Evolutionary conservation across 2,797 vertebrate species (phyloP).

Genomic region (Molossus molossus): DNA sequence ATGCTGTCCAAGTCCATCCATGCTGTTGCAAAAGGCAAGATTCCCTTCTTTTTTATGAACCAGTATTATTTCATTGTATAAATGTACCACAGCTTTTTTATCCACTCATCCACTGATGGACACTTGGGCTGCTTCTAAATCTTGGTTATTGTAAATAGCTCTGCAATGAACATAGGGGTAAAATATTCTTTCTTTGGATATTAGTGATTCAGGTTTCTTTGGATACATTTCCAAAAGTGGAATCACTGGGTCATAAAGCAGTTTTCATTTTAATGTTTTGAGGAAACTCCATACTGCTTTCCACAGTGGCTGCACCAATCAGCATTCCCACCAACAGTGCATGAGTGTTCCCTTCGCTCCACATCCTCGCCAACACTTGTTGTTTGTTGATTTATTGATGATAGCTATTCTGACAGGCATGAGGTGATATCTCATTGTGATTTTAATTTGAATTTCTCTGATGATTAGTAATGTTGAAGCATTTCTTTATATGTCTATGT

Average conservation of each 20-base stretch:
- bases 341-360: not conserved
- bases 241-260: not conserved
- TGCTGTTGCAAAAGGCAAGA: not conserved
- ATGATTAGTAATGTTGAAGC: not conserved
- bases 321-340: not conserved
- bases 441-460: not conserved
- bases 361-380: not conserved
- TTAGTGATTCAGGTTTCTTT: not conserved
- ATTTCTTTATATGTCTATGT: not conserved
- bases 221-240: not conserved
- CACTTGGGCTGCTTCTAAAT: not conserved
- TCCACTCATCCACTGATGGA: not conserved
- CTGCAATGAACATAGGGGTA: not conserved
- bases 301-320: not conserved
- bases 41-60: not conserved
- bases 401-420: not conserved
- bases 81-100: not conserved
- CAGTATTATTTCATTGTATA: not conserved
- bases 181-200: not conserved
- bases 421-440: not conserved
- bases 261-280: not conserved
- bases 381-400: not conserved
- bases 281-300: not conserved
- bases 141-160: not conserved
- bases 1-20: not conserved